Conservation (phyloP, 2,888 invertebrate species). For the Zeuzera pyrina region DNA sequence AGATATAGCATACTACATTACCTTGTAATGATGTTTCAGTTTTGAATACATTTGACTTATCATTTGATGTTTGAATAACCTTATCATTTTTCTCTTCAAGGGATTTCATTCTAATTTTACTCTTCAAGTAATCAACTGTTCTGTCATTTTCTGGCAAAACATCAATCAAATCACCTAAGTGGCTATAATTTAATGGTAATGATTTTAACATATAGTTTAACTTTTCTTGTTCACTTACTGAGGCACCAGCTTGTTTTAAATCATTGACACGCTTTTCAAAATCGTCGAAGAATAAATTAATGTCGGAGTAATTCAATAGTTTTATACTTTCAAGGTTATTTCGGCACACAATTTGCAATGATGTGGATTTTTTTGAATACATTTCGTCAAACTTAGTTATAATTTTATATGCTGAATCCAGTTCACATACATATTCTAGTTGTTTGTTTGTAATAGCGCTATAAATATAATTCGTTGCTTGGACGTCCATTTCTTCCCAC, state of each 20-base stretch:
- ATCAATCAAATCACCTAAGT: constrained; percentile 1
- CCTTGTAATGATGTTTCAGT: neutral
- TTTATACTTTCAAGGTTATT: constrained; percentile 1
- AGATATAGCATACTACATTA: neutral
- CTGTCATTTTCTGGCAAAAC: constrained; percentile 2
- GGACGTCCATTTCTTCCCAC: neutral
- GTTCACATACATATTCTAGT: constrained; percentile 2
- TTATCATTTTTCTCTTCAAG: neutral
- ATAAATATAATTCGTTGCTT: constrained; percentile 1
- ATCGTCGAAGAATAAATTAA: constrained; percentile 2
- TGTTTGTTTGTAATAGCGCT: neutral
- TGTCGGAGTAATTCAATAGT: neutral
- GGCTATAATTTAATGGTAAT: constrained; percentile 2
- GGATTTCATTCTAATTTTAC: constrained; percentile 1
- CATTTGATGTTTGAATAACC: neutral
- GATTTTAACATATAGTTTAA: constrained; percentile 1
- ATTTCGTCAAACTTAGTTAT: constrained; percentile 3
- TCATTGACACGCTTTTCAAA: constrained; percentile 2
- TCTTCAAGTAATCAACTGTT: constrained; percentile 2
- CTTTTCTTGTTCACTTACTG: constrained; percentile 1
- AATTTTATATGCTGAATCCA: neutral
- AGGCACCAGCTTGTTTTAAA: neutral
- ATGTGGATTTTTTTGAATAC: constrained; percentile 1
- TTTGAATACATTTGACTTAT: too few relatives aligned
- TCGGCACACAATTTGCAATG: neutral